Conservation (phyloP, 2,113 vertebrate genomes). For the Balaenoptera acutorostrata region DNA sequence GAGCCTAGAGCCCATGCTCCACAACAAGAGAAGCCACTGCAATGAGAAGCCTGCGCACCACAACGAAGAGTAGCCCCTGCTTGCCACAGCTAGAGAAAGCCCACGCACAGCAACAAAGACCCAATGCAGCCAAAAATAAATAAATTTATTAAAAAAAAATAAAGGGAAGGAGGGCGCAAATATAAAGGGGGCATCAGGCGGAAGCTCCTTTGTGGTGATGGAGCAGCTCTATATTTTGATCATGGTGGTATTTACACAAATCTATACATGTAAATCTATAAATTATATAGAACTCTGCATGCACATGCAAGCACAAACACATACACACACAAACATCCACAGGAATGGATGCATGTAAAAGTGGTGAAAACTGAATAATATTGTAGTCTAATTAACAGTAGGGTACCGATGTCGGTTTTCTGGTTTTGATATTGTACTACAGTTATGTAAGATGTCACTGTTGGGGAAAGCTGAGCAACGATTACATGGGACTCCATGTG, state of each 20-base stretch:
- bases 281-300: not conserved
- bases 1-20: no score
- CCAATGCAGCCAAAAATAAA: no score
- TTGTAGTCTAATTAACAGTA: not conserved
- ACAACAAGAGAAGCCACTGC: no score
- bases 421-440: not conserved
- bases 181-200: not conserved
- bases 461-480: not conserved
- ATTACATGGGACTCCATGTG: not conserved
- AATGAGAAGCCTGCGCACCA: no score
- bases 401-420: not conserved
- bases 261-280: not conserved
- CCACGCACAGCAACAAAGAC: no score
- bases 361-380: not conserved
- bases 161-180: not conserved
- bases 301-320: not conserved
- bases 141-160: no score
- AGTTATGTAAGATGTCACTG: not conserved
- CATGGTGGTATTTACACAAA: not conserved
- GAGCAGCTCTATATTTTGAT: not conserved
- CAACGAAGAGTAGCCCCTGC: no score
- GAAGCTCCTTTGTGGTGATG: not conserved
- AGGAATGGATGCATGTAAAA: not conserved
- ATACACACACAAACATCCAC: not conserved
- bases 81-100: no score